Evolutionary conservation across 2,888 invertebrate species (phyloP).

Genomic region (Drosophila monieri): DNA sequence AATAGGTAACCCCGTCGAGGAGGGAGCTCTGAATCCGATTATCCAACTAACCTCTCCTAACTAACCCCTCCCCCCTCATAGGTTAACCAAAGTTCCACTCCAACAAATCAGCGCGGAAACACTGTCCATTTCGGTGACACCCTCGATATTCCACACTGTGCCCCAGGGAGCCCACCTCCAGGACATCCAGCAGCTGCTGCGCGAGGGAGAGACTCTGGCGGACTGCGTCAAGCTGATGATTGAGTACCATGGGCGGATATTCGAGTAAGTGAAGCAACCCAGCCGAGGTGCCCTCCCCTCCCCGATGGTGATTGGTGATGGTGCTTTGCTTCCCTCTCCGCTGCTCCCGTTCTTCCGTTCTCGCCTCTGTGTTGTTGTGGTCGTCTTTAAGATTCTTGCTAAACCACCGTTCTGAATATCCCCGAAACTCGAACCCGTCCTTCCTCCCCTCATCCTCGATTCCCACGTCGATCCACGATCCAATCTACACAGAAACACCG

Average conservation of each 20-base stretch:
- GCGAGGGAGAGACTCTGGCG: conserved; percentile 80
- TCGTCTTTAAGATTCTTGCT: conserved; percentile 14
- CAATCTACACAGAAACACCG: conserved; percentile 71
- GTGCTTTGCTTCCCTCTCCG: conserved; percentile 18
- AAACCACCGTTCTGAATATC: conserved; percentile 13
- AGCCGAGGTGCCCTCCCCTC: neutral
- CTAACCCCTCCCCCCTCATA: conserved; percentile 31
- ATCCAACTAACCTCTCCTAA: too few relatives aligned
- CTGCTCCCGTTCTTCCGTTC: conserved; percentile 2
- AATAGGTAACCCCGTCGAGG: conserved; percentile 63
- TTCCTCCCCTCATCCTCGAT: too few relatives aligned
- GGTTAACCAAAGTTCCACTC: conserved; percentile 82
- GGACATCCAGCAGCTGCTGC: conserved; percentile 77
- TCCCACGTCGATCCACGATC: conserved; percentile 4
- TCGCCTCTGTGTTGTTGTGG: conserved; percentile 19
- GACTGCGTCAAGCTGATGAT: conserved; percentile 82
- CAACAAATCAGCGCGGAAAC: conserved; percentile 82
- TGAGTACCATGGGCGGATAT: conserved; percentile 81
- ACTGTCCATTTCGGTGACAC: conserved; percentile 81
- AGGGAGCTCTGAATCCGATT: too few relatives aligned
- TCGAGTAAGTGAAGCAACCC: conserved; percentile 78
- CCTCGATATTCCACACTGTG: conserved; percentile 82
- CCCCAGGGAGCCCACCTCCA: conserved; percentile 75
- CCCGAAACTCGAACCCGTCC: neutral
- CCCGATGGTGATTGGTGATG: conserved; percentile 45